Conservation (phyloP, 2,113 vertebrate genomes). For the Cygnus atratus region DNA sequence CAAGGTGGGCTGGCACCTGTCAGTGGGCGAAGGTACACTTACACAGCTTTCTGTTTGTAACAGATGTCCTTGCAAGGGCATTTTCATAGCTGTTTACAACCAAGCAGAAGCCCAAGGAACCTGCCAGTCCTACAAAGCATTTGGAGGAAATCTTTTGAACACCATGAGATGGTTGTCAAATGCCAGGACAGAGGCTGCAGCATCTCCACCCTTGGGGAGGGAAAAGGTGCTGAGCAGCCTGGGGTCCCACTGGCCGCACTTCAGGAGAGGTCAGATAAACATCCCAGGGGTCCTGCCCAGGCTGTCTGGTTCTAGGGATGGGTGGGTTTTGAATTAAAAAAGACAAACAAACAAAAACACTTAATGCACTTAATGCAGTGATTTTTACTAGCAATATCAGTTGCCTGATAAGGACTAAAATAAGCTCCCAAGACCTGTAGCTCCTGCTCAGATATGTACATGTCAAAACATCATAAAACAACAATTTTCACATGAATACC, state of each 20-base stretch:
- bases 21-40: not conserved
- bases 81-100: not conserved
- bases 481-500: not conserved
- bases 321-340: not conserved
- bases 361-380: not conserved
- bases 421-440: not conserved
- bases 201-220: fast-evolving
- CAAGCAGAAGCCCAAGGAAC: not conserved
- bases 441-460: not conserved
- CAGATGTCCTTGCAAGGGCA: not conserved
- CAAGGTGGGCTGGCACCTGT: not conserved
- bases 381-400: not conserved
- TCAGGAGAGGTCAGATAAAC: too few relatives aligned
- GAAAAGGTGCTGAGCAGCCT: not conserved
- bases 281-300: not conserved
- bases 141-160: not conserved
- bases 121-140: not conserved
- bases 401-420: not conserved
- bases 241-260: not conserved
- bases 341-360: too few relatives aligned
- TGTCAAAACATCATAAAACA: not conserved
- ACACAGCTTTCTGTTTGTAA: not conserved
- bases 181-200: not conserved
- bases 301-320: fast-evolving
- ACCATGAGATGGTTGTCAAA: not conserved